Percentiles rank a stretch among this genome's conserved stretches.
Evolutionary conservation across 2,797 vertebrate genomes (phyloP).

Genomic region (Tangara arthus): DNA sequence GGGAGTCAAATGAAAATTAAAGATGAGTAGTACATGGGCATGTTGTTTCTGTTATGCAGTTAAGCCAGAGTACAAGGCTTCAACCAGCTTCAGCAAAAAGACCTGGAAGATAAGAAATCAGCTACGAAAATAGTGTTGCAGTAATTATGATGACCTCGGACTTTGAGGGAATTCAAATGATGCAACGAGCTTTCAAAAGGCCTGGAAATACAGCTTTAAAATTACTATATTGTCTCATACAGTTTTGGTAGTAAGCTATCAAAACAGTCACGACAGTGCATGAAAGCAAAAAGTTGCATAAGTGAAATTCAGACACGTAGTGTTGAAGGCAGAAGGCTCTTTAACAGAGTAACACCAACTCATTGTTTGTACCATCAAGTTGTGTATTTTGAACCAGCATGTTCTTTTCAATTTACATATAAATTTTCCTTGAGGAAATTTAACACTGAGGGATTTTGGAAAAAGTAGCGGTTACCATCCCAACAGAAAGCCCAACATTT

Average conservation of each 20-base stretch:
- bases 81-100: not conserved
- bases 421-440: not conserved
- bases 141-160: not conserved
- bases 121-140: not conserved
- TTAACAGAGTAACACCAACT: not conserved
- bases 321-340: not conserved
- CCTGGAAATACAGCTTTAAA: not conserved
- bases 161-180: not conserved
- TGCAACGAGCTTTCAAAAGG: not conserved
- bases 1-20: not conserved
- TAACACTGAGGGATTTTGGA: not conserved
- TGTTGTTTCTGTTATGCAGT: not conserved
- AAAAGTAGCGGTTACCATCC: not conserved
- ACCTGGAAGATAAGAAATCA: not conserved
- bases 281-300: not conserved
- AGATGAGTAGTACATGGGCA: not conserved
- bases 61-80: not conserved
- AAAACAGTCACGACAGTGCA: not conserved
- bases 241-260: not conserved
- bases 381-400: not conserved
- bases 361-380: not conserved
- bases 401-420: not conserved
- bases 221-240: not conserved
- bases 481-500: not conserved
- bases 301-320: not conserved